These are phyloP conservation scores for Unio delphinus DNA, from an alignment of 2,888 invertebrate species.

Conservation along the genomic window DNA sequence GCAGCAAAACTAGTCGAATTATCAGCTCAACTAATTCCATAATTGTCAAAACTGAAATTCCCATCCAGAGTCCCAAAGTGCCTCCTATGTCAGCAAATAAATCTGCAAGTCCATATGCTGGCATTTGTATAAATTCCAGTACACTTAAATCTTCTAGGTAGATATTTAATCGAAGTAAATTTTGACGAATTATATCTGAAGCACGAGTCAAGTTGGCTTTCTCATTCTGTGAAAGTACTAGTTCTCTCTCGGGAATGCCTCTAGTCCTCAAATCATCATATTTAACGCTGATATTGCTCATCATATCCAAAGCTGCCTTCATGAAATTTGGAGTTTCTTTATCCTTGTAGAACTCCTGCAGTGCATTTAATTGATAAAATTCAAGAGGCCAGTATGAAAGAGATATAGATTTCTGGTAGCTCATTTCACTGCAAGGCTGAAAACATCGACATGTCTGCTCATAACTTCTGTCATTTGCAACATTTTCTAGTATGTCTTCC, in stretches of 20 bases:
- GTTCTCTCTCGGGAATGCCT: conserved; percentile 15
- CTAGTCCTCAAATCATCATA: conserved; percentile 18
- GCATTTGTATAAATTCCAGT: conserved; percentile 60
- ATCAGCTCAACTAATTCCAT: conserved; percentile 63
- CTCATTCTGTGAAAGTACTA: conserved; percentile 29
- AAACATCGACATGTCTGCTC: conserved; percentile 56
- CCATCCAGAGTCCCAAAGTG: conserved; percentile 66
- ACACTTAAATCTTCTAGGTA: conserved; percentile 65
- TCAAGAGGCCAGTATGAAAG: conserved; percentile 65
- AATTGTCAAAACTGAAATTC: conserved; percentile 63
- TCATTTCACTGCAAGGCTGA: conserved; percentile 60
- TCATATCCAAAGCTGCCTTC: conserved; percentile 50
- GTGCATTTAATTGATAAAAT: conserved; percentile 58
- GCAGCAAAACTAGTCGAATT: conserved; percentile 48
- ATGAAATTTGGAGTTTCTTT: conserved; percentile 51
- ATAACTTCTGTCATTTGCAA: conserved; percentile 60
- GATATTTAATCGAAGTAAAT: conserved; percentile 61
- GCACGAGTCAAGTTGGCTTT: conserved; percentile 33
- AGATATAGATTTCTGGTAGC: conserved; percentile 62
- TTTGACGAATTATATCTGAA: conserved; percentile 60
- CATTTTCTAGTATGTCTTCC: conserved; percentile 43
- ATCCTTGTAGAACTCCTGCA: conserved; percentile 47
- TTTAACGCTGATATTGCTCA: conserved; percentile 23
- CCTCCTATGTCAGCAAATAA: conserved; percentile 66
- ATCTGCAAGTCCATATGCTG: conserved; percentile 60